phyloP scores from a whole-genome alignment of 1,140 invertebrate species.

The Piezodorus guildinii region DNA sequence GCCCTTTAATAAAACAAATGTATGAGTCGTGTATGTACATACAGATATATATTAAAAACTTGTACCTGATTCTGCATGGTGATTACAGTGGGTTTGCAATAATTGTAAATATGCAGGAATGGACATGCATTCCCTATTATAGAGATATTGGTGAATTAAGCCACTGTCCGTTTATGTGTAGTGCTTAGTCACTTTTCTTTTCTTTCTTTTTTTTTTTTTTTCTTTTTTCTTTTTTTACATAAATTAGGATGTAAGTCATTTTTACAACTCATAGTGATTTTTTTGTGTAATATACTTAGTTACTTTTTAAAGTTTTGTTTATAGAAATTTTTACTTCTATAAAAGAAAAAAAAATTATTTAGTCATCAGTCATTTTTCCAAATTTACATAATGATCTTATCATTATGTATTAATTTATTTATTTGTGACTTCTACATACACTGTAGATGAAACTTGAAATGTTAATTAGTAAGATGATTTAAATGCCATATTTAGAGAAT shows the following conservation, averaged over 20 bases:
- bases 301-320: not conserved
- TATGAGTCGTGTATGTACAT: slow-evolving; percentile 1
- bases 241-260: not conserved
- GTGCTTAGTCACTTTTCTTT: not conserved
- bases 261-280: not conserved
- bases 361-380: no score
- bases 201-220: not conserved
- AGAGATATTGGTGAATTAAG: not conserved
- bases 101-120: slow-evolving; percentile 1
- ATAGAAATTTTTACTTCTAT: not conserved
- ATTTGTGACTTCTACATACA: no score
- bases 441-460: no score
- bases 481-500: not conserved
- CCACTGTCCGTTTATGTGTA: not conserved
- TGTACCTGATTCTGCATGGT: slow-evolving; percentile 16
- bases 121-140: slow-evolving; percentile 9
- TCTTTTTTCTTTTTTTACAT: not conserved
- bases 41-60: slow-evolving; percentile 6
- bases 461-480: not conserved
- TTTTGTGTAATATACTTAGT: not conserved
- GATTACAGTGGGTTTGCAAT: slow-evolving; percentile 9
- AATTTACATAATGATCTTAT: no score
- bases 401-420: no score
- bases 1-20: no score
- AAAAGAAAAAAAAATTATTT: not conserved